Base-by-base conservation (phyloP, 2,888 invertebrate species). In the Laothoe populi region DNA sequence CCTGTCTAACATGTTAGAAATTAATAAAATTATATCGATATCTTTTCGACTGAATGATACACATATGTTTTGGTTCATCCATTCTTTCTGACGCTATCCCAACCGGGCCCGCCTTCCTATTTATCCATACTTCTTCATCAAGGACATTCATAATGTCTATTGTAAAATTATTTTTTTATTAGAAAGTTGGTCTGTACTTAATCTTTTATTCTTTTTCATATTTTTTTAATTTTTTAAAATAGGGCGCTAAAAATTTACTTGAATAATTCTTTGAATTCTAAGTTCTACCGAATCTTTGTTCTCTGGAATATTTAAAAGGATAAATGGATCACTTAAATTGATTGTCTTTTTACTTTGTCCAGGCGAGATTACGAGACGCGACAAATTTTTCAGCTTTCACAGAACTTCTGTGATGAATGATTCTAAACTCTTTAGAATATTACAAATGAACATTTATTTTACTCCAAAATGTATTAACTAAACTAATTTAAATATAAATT, bases 361-460 rank as follows among this genome's bases (percentile, higher is more conserved):
- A 13, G 24, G 21, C 2, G 53, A 66, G 62, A 59, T 59, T 46
- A 19, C 26, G 16, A 59, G 44, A 45, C 57, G 53, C 49, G 58
- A 66, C 66, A 65, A 63, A 65, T 64, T 64, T 64, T 66, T 62
- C 62, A 63, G 62, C 57, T 53, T 57, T 61, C 63, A 44, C 46
- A 48, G 63, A 70, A 68, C 62, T 69, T 68, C 40, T 21, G 57
- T 64, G 64, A 69, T 60, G 63, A 69, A 68, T 71, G 58, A 71
- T 57, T 66, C 46, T 16, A 64, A 73, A 68, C 49, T 68, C 67
- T 65, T 61, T 49, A 58, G 58, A 23, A 24, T 44, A 61, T 63
- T 62, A 64, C 60, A 63, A 63, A 72, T 59, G 42, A 7, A 31
- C 53, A 35, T 31, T 19, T 53, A 11, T 53, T 8, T 31, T 49